Evolutionary conservation across 1,140 invertebrate species (phyloP), one percentile per base, ranked within the genome.

Genomic region (Mycetomoellerius zeteki): DNA sequence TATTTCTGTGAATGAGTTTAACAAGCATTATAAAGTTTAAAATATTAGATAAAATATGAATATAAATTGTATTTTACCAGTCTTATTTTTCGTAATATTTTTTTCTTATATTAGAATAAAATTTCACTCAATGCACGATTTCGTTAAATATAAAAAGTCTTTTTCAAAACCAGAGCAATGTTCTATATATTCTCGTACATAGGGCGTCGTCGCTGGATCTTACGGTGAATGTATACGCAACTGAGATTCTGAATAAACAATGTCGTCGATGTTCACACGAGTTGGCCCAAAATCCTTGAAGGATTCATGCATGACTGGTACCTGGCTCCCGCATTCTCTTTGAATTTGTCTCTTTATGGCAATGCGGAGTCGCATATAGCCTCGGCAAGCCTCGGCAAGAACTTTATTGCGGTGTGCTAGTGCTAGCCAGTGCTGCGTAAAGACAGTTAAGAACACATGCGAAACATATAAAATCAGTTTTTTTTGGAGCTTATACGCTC

Each of bases 301-400:
- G 92, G 87, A 93, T 94, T 94, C 91, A 92, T 93, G 90, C 54
- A 88, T 16, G 80, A 86, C 89, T 71, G 80, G 78, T 86, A 88
- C 84, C 72, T 86, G 50, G 19, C 84, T 93, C 89, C 75, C 85
- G 90, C 87, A 93, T 94, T 95, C 92, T 89, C 93, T 94, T 95
- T 94, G 94, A 94, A 94, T 94, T 94, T 93, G 89, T 91, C 92
- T 92, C 92, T 94, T 93, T 92, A 91, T 91, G 86, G 85, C 81
- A 85, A 52, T 78, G 82, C 24, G 33, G 33, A 56, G 58, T 85
- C 86, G 50, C 60, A 65, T 64, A 54, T 85, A 81, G 54, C 85
- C n/a, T 24, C 54, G 37, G 37, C 72, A 69, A 85, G 56, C 64
- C 50, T 81, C 52, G 43, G 56, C 58, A 52, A 65, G 43, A 69